Conservation (phyloP, 2,113 vertebrate species). For the Gyps fulvus region DNA sequence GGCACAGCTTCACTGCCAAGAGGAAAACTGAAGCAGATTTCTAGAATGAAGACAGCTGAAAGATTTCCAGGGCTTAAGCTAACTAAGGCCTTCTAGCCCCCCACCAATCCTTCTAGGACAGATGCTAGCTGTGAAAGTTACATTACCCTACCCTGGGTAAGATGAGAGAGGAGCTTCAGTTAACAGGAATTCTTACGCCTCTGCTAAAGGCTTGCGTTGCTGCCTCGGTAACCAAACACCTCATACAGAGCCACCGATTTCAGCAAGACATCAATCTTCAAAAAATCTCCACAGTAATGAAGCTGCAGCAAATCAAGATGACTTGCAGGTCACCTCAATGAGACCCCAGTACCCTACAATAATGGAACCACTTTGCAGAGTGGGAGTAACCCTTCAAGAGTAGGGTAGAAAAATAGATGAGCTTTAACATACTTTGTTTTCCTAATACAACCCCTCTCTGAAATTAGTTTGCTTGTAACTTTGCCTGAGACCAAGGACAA, state of each 20-base stretch:
- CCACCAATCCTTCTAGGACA: neutral
- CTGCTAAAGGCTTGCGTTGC: neutral
- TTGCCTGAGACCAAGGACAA: neutral
- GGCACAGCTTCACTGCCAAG: neutral
- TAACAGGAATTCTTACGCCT: neutral
- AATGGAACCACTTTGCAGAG: neutral
- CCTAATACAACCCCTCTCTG: neutral
- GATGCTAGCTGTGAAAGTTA: neutral
- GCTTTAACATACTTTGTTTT: neutral
- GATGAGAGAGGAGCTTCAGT: neutral
- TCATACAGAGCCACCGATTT: neutral
- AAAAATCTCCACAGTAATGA: neutral
- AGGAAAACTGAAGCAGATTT: neutral
- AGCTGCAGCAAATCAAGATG: neutral
- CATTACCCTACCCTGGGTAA: neutral
- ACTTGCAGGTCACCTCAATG: neutral
- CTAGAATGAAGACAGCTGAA: neutral
- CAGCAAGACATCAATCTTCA: neutral
- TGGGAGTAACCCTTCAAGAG: neutral
- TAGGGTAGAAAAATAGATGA: neutral
- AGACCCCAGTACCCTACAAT: neutral
- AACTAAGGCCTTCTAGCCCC: neutral
- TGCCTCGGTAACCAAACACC: neutral
- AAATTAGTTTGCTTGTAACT: slow-evolving; percentile 7
- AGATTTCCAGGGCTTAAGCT: neutral